Percentiles rank a stretch among this genome's conserved stretches.
These are phyloP conservation scores for Scolopax mira DNA, from an alignment of 2,113 vertebrate genomes.

Conservation along the genomic window DNA sequence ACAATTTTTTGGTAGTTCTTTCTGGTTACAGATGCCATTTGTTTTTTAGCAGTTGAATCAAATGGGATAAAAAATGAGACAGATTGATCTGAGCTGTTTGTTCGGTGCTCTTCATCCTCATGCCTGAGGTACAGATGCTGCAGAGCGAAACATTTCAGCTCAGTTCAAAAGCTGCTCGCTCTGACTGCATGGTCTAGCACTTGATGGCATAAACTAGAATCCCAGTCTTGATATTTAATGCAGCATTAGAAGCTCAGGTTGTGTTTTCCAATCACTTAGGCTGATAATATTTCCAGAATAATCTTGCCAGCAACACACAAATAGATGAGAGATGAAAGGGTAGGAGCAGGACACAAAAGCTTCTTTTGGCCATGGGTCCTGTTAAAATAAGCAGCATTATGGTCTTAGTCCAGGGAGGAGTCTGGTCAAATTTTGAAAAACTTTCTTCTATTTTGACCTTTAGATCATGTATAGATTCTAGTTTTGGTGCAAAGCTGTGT, in stretches of 20 bases:
- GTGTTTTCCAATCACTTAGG: not conserved
- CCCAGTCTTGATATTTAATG: not conserved
- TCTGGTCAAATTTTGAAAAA: not conserved
- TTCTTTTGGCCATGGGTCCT: not conserved
- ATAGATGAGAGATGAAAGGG: not conserved
- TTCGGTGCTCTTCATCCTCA: not conserved
- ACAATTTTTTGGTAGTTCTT: not conserved
- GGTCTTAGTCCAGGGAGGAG: not conserved
- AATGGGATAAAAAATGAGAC: not conserved
- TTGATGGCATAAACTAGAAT: not conserved
- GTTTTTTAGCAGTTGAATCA: not conserved
- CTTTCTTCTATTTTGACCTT: not conserved
- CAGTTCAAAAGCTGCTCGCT: not conserved
- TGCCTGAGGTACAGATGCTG: not conserved
- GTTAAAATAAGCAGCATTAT: not conserved
- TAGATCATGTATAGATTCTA: not conserved
- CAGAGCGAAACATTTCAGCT: not conserved
- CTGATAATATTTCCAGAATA: not conserved
- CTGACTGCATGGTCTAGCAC: not conserved
- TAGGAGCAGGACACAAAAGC: not conserved
- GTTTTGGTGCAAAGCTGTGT: not conserved
- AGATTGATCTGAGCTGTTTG: not conserved
- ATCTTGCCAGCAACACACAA: not conserved
- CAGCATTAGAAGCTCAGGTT: not conserved
- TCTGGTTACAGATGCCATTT: not conserved